phyloP scores from a whole-genome alignment of 2,113 vertebrate genomes.

The Parus major region DNA sequence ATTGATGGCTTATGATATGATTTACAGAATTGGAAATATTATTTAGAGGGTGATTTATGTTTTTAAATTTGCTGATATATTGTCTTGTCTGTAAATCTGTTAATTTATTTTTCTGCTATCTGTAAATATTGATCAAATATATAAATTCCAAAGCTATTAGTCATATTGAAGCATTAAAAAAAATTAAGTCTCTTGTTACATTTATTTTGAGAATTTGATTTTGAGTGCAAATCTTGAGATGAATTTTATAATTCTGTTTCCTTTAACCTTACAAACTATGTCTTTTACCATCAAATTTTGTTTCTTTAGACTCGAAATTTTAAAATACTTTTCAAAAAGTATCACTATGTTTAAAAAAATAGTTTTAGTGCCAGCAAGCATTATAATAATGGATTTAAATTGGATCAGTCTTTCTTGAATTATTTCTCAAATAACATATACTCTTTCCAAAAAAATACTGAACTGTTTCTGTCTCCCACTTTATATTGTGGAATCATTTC shows the following conservation, averaged over 20 bases:
- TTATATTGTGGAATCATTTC: neutral
- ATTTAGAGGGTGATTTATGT: neutral
- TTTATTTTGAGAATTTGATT: neutral
- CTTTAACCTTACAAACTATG: neutral
- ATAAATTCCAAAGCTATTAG: neutral
- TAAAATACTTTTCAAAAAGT: neutral
- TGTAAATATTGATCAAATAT: neutral
- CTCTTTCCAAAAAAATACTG: neutral
- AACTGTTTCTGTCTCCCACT: neutral
- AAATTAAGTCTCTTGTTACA: neutral
- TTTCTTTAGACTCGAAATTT: neutral
- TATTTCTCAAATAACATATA: neutral
- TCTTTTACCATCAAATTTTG: neutral
- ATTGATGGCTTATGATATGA: neutral
- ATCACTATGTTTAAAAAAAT: neutral
- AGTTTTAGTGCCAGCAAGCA: neutral
- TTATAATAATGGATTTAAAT: neutral
- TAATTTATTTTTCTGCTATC: neutral
- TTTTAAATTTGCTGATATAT: neutral
- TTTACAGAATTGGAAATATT: neutral
- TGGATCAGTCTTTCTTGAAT: neutral
- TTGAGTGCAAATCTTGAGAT: neutral
- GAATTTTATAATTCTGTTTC: neutral
- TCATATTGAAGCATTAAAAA: neutral
- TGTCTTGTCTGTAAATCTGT: neutral